Evolutionary conservation across 2,888 invertebrate genomes (phyloP), one percentile per base, ranked within the genome.

Genomic region (Stramonita haemastoma): DNA sequence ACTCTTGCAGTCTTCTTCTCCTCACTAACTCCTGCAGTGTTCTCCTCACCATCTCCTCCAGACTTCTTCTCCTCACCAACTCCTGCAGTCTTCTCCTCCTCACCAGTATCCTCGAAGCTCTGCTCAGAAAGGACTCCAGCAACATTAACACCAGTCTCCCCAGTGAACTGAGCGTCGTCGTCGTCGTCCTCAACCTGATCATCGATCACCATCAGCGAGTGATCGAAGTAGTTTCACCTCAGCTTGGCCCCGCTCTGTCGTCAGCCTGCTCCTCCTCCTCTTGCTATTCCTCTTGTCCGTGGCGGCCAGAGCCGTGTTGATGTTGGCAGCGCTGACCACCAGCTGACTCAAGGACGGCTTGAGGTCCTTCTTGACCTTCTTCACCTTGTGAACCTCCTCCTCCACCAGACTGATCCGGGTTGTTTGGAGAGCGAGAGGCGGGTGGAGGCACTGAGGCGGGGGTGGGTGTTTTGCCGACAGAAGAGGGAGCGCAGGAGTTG

Each of bases 401-500:
- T 87, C 77, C 32, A 86, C 86, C 66, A 86, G 66, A 56, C 79
- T 87, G 81, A 81, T 81, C 57, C 60, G 32, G 26, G 79, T 15
- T 60, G 32, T 46, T 70, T 32, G 34, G 87, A 57, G 34, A 87
- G 8, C 15, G 87, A 66, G 57, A 60, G 46, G 77, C 29, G 60
- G 22, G 81, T 87, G 87, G 73, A 22, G 87, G 87, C 36, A 57
- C 46, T 81, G 34, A 32, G 60, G 60, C 46, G 11, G 26, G 32
- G 36, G 17, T 15, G 11, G 56, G 60, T 22, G 36, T 57, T 36
- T 57, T 86, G 66, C 70, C 89, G 83, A 66, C 87, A 89, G 86
- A 86, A 46, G 29, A 84, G 89, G 77, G 91, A 90, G 89, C 92
- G 92, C 15, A 94, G 89, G n/a, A 94, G 91, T 86, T 93, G 92